Base-by-base conservation (phyloP, 2,888 invertebrate species). In the Onchidella celtica region DNA sequence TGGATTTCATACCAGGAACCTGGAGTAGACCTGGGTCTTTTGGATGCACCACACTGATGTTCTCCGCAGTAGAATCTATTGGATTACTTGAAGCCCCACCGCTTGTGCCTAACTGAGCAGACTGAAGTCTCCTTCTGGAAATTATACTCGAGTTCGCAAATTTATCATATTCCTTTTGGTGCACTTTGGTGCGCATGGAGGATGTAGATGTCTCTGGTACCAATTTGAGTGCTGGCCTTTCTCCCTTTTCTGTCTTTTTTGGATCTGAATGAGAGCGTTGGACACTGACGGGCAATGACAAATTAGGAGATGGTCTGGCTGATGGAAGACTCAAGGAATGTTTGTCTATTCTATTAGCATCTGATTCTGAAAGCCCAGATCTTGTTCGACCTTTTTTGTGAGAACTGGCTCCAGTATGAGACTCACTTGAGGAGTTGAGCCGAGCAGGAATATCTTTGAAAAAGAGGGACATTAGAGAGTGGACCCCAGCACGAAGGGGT, bases 141-240 rank as follows among this genome's bases (percentile, higher is more conserved):
- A 81, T 81, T 69, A 81, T 81, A 69, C 81, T 81, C 24, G 81
- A 81, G 3, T 76, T 27, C 11, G 76, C 65, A 76, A 81, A 81
- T 36, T 81, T 81, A 47, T 81, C 76, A 76, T 70, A 81, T 6
- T 76, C 65, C 55, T 76, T 81, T n/a, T 70, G 68, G 27, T 61
- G 76, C 2, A 81, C n/a, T 32, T 70, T 27, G n/a, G 65, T 57
- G 17, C 40, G 17, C 2, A 9, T 24, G 21, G 57, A 38, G 34
- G 17, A 0, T n/a, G 3, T 40, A 17, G 24, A 34, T 38, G 29
- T n/a, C 11, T 68, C 77, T 77, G 66, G 68, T 14, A 66, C 21
- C n/a, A 66, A 27, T 9, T 38, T 29, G 4, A 68, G 57, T 27
- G 40, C 55, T 14, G 21, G 4, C 3, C 3, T 36, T 4, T 77